Base-by-base conservation (phyloP, 2,113 vertebrate genomes). In the Picathartes gymnocephalus region DNA sequence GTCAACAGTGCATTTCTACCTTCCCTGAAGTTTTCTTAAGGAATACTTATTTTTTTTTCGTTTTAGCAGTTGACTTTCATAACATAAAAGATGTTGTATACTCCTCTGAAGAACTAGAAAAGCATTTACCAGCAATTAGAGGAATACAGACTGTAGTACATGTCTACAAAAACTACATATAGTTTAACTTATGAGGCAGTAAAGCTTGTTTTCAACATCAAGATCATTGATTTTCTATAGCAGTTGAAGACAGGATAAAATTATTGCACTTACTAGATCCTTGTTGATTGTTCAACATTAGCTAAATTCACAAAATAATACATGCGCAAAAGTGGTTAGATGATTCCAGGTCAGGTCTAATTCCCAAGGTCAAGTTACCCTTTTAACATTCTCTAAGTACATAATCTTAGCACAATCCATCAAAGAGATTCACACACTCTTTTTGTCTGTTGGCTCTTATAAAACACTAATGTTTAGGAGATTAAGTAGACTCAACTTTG, bases 281-380 rank as follows among this genome's bases (percentile, higher is more conserved):
- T 74, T 35, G 18, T 73, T 90, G 93, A 92, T 82, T 85, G 70
- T 61, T 95, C 71, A 94, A 85, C 53, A 35, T 96, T 86, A 95
- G 81, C 90, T 95, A 97, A 96, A 97, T 82, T 83, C 83, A 96
- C 72, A 94, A 96, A 96, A 97, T 82, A 97, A 97, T 86, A 81
- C 23, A 81, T 39, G 68, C 95, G 89, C 93, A 97, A 97, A 97
- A 95, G n/a, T 93, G 90, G 93, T 95, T 74, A 93, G 89, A 93
- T 97, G 95, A 95, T 95, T 96, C 76, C 15, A 12, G 96, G 96
- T 97, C 95, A 97, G 68, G 74, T 92, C 82, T 97, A 97, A 98
- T 97, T 95, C 95, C 73, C 92, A 97, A 96, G 96, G 97, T 97
- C 95, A 98, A 97, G 94, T 93, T 97, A 97, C 90, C 47, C 95